phyloP scores from a whole-genome alignment of 1,140 invertebrate genomes.

The Drosophila tani region DNA sequence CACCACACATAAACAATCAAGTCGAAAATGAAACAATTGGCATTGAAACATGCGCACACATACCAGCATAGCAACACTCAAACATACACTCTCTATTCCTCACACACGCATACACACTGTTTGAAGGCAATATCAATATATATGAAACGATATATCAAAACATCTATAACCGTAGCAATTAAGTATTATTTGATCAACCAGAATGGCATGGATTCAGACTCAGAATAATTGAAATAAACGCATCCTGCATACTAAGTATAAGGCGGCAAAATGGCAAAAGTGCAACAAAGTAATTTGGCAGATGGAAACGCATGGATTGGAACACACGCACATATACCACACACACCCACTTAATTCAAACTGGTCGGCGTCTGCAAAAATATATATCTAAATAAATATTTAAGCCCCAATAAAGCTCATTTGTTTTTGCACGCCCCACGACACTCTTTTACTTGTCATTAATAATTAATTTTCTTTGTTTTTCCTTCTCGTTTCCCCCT shows the following conservation, averaged over 20 bases:
- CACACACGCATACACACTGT: constrained; percentile 52
- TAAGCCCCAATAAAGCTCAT: constrained; percentile 48
- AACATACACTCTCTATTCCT: constrained; percentile 44
- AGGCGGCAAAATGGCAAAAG: constrained; percentile 39
- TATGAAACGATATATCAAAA: constrained; percentile 24
- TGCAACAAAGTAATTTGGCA: constrained; percentile 61
- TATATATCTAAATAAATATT: constrained; percentile 23
- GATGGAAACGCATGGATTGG: constrained; percentile 75
- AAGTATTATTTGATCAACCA: constrained; percentile 52
- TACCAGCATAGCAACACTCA: constrained; percentile 31
- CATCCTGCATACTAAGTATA: constrained; percentile 67
- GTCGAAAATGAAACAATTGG: constrained; percentile 67
- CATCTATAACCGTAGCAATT: constrained; percentile 52
- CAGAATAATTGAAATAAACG: constrained; percentile 50
- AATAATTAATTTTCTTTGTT: constrained; percentile 38
- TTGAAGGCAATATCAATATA: constrained; percentile 38
- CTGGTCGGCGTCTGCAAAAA: constrained; percentile 60
- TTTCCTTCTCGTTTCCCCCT: constrained; percentile 40
- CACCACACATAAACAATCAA: constrained; percentile 24
- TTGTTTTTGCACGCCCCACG: constrained; percentile 64
- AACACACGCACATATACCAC: constrained; percentile 61
- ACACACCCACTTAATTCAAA: constrained; percentile 44
- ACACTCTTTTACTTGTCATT: background rate
- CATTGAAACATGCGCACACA: constrained; percentile 56
- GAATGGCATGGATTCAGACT: constrained; percentile 63